Evolutionary conservation across 64 coral and sea anemone species (phyloP).

Genomic region (Catalaphyllia jardinei): DNA sequence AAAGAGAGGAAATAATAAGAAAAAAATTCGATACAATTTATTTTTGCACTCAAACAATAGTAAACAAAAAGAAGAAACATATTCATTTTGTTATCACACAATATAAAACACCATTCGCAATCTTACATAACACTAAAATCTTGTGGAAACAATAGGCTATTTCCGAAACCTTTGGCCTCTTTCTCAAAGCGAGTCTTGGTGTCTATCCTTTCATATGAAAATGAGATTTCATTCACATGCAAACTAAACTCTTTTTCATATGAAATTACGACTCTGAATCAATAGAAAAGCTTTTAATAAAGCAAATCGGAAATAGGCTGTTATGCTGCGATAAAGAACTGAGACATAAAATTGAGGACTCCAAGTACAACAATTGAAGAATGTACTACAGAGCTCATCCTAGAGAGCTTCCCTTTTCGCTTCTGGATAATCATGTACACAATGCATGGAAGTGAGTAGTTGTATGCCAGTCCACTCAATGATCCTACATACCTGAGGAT

Average conservation of each 20-base stretch:
- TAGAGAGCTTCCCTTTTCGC: constrained; percentile 2
- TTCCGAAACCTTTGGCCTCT: too few relatives aligned
- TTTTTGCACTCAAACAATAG: neutral
- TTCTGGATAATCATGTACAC: constrained; percentile 60
- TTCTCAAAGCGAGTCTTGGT: too few relatives aligned
- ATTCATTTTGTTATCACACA: neutral
- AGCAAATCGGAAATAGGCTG: neutral
- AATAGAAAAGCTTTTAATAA: too few relatives aligned
- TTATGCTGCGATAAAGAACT: constrained; percentile 31
- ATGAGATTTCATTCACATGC: too few relatives aligned
- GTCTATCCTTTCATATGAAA: too few relatives aligned
- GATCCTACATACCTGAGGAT: constrained; percentile 58
- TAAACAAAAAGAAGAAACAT: neutral
- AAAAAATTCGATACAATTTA: too few relatives aligned
- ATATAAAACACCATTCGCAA: too few relatives aligned
- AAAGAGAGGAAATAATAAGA: too few relatives aligned
- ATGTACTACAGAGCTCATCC: constrained; percentile 35
- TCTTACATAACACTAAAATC: too few relatives aligned
- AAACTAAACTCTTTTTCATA: too few relatives aligned
- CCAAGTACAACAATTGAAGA: constrained; percentile 56
- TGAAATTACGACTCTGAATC: too few relatives aligned
- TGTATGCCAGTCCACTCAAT: constrained; percentile 71
- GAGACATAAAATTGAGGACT: constrained; percentile 57
- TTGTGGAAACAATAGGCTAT: too few relatives aligned
- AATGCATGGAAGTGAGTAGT: constrained; percentile 60